Percentiles rank a stretch among this genome's conserved stretches.
Conservation (phyloP, 37 sponge, comb jelly and placozoan genomes). For the Mnemiopsis leidyi region DNA sequence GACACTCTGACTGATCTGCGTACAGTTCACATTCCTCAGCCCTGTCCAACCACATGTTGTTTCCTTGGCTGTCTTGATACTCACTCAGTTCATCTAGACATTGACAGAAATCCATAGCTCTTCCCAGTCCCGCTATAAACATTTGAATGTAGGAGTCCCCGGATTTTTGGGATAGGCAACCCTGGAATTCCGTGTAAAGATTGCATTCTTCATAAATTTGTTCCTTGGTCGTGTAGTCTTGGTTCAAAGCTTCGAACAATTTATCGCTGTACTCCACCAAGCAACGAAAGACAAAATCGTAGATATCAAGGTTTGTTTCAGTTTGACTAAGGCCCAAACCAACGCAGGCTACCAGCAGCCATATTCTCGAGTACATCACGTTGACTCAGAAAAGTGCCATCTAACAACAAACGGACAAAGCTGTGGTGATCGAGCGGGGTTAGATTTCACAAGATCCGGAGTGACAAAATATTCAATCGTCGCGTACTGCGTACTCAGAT, state of each 20-base stretch:
- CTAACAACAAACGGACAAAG: no score
- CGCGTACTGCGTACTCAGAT: background rate
- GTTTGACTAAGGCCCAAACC: background rate
- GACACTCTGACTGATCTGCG: background rate
- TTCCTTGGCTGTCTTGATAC: background rate
- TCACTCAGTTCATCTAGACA: background rate
- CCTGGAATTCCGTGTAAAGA: background rate
- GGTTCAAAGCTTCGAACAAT: background rate
- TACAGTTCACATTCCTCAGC: background rate
- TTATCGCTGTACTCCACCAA: background rate
- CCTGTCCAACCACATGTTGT: background rate
- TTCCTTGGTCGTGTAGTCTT: background rate
- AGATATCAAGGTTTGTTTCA: background rate
- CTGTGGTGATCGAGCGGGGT: no score
- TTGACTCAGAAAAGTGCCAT: background rate
- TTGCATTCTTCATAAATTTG: background rate
- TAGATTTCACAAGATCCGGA: background rate
- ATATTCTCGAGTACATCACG: background rate
- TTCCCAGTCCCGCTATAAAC: background rate
- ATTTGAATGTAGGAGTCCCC: background rate
- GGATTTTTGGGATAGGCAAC: background rate
- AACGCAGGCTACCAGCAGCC: background rate
- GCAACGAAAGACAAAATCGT: background rate
- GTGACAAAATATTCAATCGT: background rate
- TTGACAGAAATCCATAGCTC: background rate